Evolutionary conservation across 2,797 vertebrate genomes (phyloP), one percentile per base, ranked within the genome.

Genomic region (Capromys pilorides): DNA sequence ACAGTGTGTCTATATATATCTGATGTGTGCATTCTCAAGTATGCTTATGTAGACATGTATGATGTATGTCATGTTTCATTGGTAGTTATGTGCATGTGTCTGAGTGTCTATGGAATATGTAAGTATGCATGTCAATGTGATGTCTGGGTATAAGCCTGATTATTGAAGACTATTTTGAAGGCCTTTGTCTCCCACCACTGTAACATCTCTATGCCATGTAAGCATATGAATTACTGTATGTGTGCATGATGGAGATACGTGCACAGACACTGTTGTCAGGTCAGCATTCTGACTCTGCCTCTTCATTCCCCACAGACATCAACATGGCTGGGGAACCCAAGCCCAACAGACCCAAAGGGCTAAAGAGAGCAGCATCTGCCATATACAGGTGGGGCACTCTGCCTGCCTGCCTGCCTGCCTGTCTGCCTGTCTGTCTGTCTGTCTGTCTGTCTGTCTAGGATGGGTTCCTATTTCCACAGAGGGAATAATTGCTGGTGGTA

Each of bases 251-350:
- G 57, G 66, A 71, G 45, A 51, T 85, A 26, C 73, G 18, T 77
- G 5, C 90, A 12, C 62, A 12, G 86, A 26, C 3, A 16, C 39
- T 91, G 8, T 39, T 82, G 10, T 73, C 45, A 39, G 1, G 0
- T 0, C 78, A 86, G 81, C 4, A 0, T 71, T 93, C 93, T 95
- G 51, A 96, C 96, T 88, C 86, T 95, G 73, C 0, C 0, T 97
- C 73, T 91, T 96, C 19, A 7, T 94, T 97, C 78, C 6, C 96
- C 91, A 94, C 98, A 99, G 99, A 99, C 96, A 99, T 99, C 98
- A 99, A 99, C 98, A 99, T 99, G 99, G 99, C 99, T 0, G 99
- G 99, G 96, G 99, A 99, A 93, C 99, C 99, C 36, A 99, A 98
- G 94, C 99, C 99, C 41, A 99, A 98, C 97, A 98, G 99, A 98